Evolutionary conservation across 53 echinoderm and acorn worm genomes (phyloP).

Genomic region (Holothuria scabra): DNA sequence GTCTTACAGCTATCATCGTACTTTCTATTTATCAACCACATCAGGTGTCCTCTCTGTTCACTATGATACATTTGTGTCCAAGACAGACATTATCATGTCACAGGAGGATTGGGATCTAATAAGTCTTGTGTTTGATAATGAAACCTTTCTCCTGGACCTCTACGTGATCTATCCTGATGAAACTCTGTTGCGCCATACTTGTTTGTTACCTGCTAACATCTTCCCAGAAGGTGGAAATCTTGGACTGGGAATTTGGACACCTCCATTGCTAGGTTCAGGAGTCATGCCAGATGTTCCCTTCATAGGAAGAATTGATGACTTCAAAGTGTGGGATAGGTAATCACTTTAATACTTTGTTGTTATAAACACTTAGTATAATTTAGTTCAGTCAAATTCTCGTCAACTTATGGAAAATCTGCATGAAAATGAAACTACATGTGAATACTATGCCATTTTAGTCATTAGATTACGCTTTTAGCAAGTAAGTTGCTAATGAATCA

Average conservation of each 20-base stretch:
- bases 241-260: slow-evolving; percentile 79
- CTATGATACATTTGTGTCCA: slow-evolving; percentile 54
- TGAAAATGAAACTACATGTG: no score
- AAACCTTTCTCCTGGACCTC: slow-evolving; percentile 55
- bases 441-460: no score
- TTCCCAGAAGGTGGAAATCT: slow-evolving; percentile 66
- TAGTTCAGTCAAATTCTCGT: no score
- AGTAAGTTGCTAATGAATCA: no score
- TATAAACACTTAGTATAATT: no score
- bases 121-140: slow-evolving; percentile 72
- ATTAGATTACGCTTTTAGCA: no score
- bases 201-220: slow-evolving; percentile 60
- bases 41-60: slow-evolving; percentile 64
- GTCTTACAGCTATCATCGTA: slow-evolving; percentile 65
- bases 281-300: slow-evolving; percentile 61
- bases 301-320: slow-evolving; percentile 81
- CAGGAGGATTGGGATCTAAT: slow-evolving; percentile 74
- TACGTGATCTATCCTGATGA: slow-evolving; percentile 68
- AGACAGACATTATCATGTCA: slow-evolving; percentile 69
- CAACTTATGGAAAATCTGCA: no score
- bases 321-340: slow-evolving; percentile 88
- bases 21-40: slow-evolving; percentile 70
- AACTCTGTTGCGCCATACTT: slow-evolving; percentile 55
- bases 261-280: slow-evolving; percentile 68
- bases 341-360: no score